phyloP scores from a whole-genome alignment of 1,140 invertebrate genomes.

The Anoplolepis gracilipes region DNA sequence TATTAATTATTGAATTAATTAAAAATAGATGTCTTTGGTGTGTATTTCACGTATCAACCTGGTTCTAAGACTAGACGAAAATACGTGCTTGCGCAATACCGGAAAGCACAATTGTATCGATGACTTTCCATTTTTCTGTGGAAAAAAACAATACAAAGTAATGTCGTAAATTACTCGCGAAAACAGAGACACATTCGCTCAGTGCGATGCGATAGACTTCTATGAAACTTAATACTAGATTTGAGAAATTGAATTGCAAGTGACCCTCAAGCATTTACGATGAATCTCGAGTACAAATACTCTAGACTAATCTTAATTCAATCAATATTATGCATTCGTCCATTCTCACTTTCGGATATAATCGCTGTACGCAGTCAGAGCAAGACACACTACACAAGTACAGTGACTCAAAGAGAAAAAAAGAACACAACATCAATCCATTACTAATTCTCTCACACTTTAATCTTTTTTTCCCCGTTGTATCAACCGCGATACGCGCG shows the following conservation, averaged over 20 bases:
- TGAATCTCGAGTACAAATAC: constrained; percentile 72
- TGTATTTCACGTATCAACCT: constrained; percentile 77
- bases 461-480: constrained; percentile 11
- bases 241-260: constrained; percentile 68
- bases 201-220: constrained; percentile 9
- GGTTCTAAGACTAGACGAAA: constrained; percentile 81
- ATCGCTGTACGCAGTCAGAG: constrained; percentile 38
- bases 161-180: constrained; percentile 23
- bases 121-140: constrained; percentile 34
- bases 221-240: constrained; percentile 71
- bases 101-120: constrained; percentile 28
- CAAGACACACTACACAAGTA: constrained; percentile 58
- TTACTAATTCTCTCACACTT: constrained; percentile 69
- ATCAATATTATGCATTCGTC: constrained; percentile 61
- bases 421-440: constrained; percentile 69
- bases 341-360: constrained; percentile 61
- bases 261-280: constrained; percentile 65
- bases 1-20: constrained; percentile 59
- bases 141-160: constrained; percentile 3
- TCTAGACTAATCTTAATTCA: constrained; percentile 76
- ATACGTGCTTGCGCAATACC: constrained; percentile 62
- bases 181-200: constrained; percentile 29
- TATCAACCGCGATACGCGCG: background rate
- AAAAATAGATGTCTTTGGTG: constrained; percentile 75
- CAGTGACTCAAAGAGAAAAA: constrained; percentile 67